Percentiles rank a stretch among this genome's conserved stretches.
Evolutionary conservation across 2,888 invertebrate genomes (phyloP).

Genomic region (Drosophila dives): DNA sequence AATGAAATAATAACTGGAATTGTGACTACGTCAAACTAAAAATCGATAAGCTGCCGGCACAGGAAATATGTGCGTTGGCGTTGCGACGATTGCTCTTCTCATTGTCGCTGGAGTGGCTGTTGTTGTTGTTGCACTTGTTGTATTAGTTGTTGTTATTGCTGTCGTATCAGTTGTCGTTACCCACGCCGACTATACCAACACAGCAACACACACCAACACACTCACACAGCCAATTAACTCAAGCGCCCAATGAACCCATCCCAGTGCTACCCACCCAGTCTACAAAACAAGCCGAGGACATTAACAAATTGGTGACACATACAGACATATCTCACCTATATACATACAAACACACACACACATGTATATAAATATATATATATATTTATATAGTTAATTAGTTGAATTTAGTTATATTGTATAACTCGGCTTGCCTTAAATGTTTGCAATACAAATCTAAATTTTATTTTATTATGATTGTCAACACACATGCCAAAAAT

Average conservation of each 20-base stretch:
- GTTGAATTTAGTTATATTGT: slow-evolving; percentile 35
- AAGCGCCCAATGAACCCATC: slow-evolving; percentile 35
- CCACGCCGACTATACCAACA: slow-evolving; percentile 39
- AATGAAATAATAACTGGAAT: slow-evolving; percentile 44
- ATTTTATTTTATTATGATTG: slow-evolving; percentile 13
- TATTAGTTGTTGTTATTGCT: slow-evolving; percentile 2
- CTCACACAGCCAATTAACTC: slow-evolving; percentile 9
- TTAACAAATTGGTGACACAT: slow-evolving; percentile 20
- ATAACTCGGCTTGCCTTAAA: slow-evolving; percentile 31
- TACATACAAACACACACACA: too few species aligned
- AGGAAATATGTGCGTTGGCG: slow-evolving; percentile 61
- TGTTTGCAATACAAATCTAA: slow-evolving; percentile 7
- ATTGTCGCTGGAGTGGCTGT: slow-evolving; percentile 8
- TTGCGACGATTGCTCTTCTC: slow-evolving; percentile 29
- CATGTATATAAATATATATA: too few species aligned
- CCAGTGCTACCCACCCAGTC: slow-evolving; percentile 13
- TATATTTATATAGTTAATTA: background rate
- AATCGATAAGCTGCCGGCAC: slow-evolving; percentile 56
- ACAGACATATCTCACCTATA: background rate
- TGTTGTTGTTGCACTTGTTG: slow-evolving; percentile 11
- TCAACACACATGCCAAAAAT: slow-evolving; percentile 23
- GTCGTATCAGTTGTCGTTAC: slow-evolving; percentile 46
- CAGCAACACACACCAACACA: slow-evolving; percentile 9
- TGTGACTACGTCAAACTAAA: slow-evolving; percentile 58
- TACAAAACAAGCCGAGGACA: slow-evolving; percentile 18